phyloP scores from a whole-genome alignment of 2,113 vertebrate species.

The Opisthocomus hoazin region DNA sequence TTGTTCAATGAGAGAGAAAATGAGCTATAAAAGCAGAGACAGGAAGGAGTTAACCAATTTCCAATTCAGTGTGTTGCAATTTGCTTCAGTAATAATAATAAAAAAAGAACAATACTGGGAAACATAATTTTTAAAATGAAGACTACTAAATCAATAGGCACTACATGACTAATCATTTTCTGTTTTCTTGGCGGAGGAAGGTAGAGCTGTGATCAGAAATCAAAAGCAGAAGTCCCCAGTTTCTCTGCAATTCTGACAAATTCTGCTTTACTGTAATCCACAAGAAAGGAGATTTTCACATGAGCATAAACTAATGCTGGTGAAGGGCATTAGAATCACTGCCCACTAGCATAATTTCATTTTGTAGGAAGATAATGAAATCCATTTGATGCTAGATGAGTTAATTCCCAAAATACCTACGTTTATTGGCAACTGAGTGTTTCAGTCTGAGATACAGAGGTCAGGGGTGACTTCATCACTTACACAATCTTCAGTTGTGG shows the following conservation, averaged over 20 bases:
- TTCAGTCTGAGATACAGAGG: not conserved
- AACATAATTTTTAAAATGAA: conserved; percentile 69
- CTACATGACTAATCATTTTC: conserved; percentile 69
- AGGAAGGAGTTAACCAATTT: conserved; percentile 69
- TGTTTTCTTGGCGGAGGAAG: conserved; percentile 42
- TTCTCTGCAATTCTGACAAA: conserved; percentile 26
- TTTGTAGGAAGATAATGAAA: conserved; percentile 15
- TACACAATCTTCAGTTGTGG: not conserved
- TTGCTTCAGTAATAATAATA: conserved; percentile 68
- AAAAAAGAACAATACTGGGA: conserved; percentile 60
- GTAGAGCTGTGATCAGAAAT: conserved; percentile 62
- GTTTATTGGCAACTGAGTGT: not conserved
- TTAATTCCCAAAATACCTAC: not conserved
- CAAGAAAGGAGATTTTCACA: not conserved
- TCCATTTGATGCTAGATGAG: not conserved
- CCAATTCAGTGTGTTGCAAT: conserved; percentile 49
- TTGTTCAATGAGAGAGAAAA: conserved; percentile 51
- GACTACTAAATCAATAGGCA: conserved; percentile 67
- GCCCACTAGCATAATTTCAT: not conserved
- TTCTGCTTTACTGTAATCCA: not conserved
- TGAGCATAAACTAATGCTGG: not conserved
- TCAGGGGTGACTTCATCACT: not conserved
- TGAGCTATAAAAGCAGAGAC: conserved; percentile 54
- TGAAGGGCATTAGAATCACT: not conserved
- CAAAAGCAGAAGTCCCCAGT: conserved; percentile 7